A percentile compares a stretch with the other conserved stretches of the same genome.
Evolutionary conservation across 2,113 vertebrate species (phyloP).

Genomic region (Amblyopsis rosae): DNA sequence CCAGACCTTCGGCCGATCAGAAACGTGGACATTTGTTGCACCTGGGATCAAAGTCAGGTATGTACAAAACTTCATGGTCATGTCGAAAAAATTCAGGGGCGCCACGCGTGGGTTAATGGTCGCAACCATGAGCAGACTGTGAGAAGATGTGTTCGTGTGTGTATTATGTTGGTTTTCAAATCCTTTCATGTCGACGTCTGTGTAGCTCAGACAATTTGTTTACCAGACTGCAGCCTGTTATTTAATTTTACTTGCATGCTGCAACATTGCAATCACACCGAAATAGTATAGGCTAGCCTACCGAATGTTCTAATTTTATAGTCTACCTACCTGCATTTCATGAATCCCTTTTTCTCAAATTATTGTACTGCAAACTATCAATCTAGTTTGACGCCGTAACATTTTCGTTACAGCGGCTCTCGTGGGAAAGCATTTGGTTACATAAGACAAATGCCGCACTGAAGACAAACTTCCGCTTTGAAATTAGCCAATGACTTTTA

Average conservation of each 20-base stretch:
- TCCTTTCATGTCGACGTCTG: background rate
- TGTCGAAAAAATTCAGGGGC: slow-evolving; percentile 21
- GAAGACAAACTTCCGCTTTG: slow-evolving; percentile 78
- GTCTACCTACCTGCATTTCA: background rate
- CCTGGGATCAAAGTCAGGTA: slow-evolving; percentile 79
- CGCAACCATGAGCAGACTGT: background rate
- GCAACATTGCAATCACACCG: slow-evolving; percentile 17
- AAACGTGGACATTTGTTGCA: slow-evolving; percentile 77
- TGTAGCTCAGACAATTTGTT: background rate
- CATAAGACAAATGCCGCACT: slow-evolving; percentile 71
- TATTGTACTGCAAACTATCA: background rate
- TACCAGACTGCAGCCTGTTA: slow-evolving; percentile 11
- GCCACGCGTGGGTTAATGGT: slow-evolving; percentile 42
- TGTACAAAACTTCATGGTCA: slow-evolving; percentile 57
- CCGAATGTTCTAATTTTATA: slow-evolving; percentile 50
- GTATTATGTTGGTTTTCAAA: too few species aligned
- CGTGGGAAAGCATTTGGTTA: slow-evolving; percentile 61
- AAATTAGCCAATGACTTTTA: slow-evolving; percentile 55
- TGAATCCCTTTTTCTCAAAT: background rate
- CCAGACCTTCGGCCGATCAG: slow-evolving; percentile 75
- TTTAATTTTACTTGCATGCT: slow-evolving; percentile 49
- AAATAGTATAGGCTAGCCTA: slow-evolving; percentile 19
- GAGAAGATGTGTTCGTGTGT: background rate
- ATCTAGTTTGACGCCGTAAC: background rate
- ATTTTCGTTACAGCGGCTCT: slow-evolving; percentile 36